These are phyloP conservation scores for Trachelus tabidus DNA, from an alignment of 2,888 invertebrate genomes.

Conservation along the genomic window DNA sequence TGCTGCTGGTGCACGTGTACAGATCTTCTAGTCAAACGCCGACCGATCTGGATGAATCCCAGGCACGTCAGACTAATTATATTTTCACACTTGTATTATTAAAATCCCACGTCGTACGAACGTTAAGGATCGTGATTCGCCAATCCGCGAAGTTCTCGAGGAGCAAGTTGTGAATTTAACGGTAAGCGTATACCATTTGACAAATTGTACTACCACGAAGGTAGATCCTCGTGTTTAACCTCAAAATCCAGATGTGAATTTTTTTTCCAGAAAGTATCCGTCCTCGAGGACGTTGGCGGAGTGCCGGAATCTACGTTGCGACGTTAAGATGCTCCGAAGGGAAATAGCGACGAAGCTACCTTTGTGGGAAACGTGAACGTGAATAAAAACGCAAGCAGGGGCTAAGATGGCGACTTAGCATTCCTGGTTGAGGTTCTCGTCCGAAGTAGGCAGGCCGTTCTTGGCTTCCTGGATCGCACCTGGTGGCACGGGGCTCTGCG, in stretches of 20 bases:
- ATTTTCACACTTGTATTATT: background rate
- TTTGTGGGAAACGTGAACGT: background rate
- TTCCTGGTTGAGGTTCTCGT: constrained; percentile 63
- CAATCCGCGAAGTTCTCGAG: background rate
- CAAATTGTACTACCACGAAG: background rate
- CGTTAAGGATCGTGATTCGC: background rate
- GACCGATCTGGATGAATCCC: background rate
- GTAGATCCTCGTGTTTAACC: background rate
- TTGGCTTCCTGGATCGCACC: constrained; percentile 54
- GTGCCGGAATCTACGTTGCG: background rate
- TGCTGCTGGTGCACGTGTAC: background rate
- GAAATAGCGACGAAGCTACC: background rate
- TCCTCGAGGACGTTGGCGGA: background rate
- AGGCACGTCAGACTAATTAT: background rate
- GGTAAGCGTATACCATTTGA: background rate
- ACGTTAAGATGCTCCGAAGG: background rate
- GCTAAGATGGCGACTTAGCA: constrained; percentile 44
- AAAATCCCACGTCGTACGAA: background rate
- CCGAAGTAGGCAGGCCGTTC: constrained; percentile 60
- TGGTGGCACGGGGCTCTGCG: constrained; percentile 62
- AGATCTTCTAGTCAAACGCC: background rate
- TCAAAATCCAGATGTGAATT: background rate
- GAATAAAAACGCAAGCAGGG: constrained; percentile 11
- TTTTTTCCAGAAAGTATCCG: background rate
- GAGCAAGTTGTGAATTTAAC: background rate